Base-by-base conservation (phyloP, 2,888 invertebrate species). In the Carterocephalus palaemon region DNA sequence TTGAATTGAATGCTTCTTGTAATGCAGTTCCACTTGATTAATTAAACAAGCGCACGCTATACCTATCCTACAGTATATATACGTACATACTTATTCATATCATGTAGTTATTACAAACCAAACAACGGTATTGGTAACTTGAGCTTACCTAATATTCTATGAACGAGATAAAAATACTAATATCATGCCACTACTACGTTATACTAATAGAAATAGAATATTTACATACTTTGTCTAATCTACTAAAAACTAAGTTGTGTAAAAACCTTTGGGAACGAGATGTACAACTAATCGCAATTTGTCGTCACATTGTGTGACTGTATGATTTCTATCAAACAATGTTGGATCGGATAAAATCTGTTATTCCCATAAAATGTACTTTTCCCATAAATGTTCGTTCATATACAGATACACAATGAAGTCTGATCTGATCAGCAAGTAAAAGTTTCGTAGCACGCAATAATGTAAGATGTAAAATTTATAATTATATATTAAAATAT, bases 21-120 rank as follows among this genome's bases (percentile, higher is more conserved):
- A 48, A 48, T 52, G 46, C 48, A 39, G 56, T 57, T 62, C 54
- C 51, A 57, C 54, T 49, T 52, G 56, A 59, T 59, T 63, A 53
- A 51, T 52, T 60, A 57, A 59, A 57, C 47, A 56, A 46, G 43
- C 42, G 51, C 60, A 57, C 56, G 57, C 50, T 38, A 57, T 46
- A n/a, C n/a, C n/a, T n/a, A n/a, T n/a, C n/a, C n/a, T n/a, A n/a
- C n/a, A n/a, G n/a, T n/a, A n/a, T n/a, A n/a, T n/a, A n/a, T n/a
- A n/a, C n/a, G n/a, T n/a, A n/a, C n/a, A n/a, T n/a, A n/a, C n/a
- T n/a, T n/a, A 49, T 45, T 53, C 47, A 53, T 49, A 59, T 56
- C 50, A 54, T 52, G 20, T 38, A 48, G 9, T 4, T n/a, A 8
- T 9, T 24, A 36, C 15, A 9, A 36, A 16, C 9, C 6, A 36